phyloP scores from a whole-genome alignment of 2,113 vertebrate species.

The Pavo muticus region DNA sequence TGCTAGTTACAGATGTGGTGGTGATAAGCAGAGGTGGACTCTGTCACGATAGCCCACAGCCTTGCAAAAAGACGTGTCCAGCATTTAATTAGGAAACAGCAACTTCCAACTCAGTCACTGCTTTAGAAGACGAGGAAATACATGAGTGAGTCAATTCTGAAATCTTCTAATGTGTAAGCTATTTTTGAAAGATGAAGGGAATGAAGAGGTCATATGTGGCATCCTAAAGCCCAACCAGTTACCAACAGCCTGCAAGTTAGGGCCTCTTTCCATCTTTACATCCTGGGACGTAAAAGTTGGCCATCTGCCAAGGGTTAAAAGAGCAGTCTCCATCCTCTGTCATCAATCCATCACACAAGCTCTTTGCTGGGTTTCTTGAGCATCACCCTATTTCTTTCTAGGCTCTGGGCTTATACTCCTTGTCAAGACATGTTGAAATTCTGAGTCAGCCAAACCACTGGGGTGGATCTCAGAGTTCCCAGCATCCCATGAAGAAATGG shows the following conservation, averaged over 20 bases:
- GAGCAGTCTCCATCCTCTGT: neutral
- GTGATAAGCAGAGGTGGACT: neutral
- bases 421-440: neutral
- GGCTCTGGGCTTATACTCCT: neutral
- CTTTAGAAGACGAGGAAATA: neutral
- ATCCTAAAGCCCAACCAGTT: neutral
- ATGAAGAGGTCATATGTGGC: neutral
- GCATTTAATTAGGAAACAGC: neutral
- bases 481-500: neutral
- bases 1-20: neutral
- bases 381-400: neutral
- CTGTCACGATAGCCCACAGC: rapidly evolving
- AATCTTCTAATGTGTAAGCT: neutral
- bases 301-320: neutral
- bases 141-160: neutral
- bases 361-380: neutral
- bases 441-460: neutral
- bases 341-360: neutral
- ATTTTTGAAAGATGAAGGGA: neutral
- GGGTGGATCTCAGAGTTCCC: neutral
- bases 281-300: neutral
- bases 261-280: neutral
- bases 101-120: neutral
- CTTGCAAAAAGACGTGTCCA: neutral
- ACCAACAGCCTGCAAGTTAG: neutral